A percentile compares a stretch with the other conserved stretches of the same genome.
Evolutionary conservation across 1,140 invertebrate genomes (phyloP).

Genomic region (Cataglyphis hispanica): DNA sequence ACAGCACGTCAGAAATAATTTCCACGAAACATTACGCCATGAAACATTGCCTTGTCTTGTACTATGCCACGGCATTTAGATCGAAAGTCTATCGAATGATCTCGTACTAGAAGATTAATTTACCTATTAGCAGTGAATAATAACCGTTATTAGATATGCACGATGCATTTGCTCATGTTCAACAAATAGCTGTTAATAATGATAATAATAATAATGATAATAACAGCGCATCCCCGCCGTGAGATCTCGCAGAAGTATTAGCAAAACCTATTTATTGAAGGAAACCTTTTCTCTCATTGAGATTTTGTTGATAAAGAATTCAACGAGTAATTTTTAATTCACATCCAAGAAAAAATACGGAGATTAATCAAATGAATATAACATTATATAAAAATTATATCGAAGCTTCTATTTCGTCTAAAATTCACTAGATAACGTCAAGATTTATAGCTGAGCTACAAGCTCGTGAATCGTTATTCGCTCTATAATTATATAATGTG

Average conservation of each 20-base stretch:
- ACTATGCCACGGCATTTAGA: conserved; percentile 70
- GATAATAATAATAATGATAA: conserved; percentile 21
- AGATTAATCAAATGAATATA: conserved; percentile 31
- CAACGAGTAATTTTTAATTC: conserved; percentile 28
- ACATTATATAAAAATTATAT: conserved; percentile 41
- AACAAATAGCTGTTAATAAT: conserved; percentile 41
- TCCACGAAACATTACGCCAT: conserved; percentile 54
- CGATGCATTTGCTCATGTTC: conserved; percentile 50
- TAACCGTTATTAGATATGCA: conserved; percentile 71
- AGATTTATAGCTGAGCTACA: conserved; percentile 8
- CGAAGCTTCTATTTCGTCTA: neutral
- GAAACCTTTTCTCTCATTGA: conserved; percentile 27
- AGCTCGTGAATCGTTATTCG: conserved; percentile 38
- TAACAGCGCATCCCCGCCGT: conserved; percentile 14
- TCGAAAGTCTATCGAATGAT: conserved; percentile 73
- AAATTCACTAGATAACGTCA: conserved; percentile 33
- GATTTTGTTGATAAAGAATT: conserved; percentile 46
- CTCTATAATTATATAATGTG: conserved; percentile 19
- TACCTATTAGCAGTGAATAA: conserved; percentile 72
- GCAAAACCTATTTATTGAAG: conserved; percentile 42
- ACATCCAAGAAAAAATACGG: neutral
- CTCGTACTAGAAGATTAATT: conserved; percentile 70
- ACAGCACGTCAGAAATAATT: conserved; percentile 61
- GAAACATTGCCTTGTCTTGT: conserved; percentile 58
- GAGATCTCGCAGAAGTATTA: conserved; percentile 49